These are phyloP conservation scores for Drosophila ironensis DNA, from an alignment of 1,140 invertebrate genomes.

Conservation along the genomic window DNA sequence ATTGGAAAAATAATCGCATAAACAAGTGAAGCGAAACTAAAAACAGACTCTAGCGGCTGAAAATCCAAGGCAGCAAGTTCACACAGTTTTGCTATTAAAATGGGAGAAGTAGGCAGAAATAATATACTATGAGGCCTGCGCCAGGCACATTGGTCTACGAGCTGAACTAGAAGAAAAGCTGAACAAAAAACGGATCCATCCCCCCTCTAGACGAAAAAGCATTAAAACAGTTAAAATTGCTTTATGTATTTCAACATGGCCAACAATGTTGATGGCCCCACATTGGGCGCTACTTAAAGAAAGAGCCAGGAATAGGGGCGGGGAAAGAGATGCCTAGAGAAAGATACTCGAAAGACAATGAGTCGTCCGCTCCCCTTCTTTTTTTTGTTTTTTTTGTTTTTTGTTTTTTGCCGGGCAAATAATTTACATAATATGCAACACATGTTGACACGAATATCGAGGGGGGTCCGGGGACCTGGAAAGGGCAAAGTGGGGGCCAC, in stretches of 20 bases:
- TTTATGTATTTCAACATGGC: constrained; percentile 76
- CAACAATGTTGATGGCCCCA: constrained; percentile 38
- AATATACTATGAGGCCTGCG: constrained; percentile 9
- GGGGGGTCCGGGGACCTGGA: background rate
- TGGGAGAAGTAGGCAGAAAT: constrained; percentile 10
- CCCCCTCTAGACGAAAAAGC: constrained; percentile 6
- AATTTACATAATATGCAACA: constrained; percentile 80
- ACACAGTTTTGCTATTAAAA: constrained; percentile 68
- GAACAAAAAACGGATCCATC: too few species aligned
- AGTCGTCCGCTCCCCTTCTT: constrained; percentile 22
- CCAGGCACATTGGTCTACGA: too few species aligned
- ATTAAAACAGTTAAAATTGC: constrained; percentile 77
- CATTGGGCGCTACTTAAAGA: constrained; percentile 59
- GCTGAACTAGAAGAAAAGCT: too few species aligned
- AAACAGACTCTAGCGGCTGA: background rate
- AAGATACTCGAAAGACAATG: constrained; percentile 11
- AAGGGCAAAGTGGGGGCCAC: constrained; percentile 4
- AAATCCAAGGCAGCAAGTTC: constrained; percentile 42
- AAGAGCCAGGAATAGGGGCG: background rate
- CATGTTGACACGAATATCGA: constrained; percentile 70
- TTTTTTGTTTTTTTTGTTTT: constrained; percentile 11
- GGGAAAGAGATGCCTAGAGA: background rate
- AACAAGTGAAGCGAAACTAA: constrained; percentile 43
- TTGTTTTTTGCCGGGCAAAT: constrained; percentile 63
- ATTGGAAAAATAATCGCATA: constrained; percentile 65